Conservation (phyloP, 1,140 invertebrate species). For the Lamellibrachia luymesi region DNA sequence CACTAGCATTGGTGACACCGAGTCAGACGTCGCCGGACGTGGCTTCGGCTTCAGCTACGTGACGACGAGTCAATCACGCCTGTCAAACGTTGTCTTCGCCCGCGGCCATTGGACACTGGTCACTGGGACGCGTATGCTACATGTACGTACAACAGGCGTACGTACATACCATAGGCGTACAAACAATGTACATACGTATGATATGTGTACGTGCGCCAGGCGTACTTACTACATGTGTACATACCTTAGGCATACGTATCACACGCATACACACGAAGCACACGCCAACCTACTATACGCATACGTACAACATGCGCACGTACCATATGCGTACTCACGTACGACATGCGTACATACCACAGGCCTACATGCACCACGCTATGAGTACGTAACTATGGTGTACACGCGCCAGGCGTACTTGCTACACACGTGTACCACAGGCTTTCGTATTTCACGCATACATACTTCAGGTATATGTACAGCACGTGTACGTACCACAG, state of each 20-base stretch:
- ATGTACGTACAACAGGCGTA: not conserved
- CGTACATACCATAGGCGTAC: no score
- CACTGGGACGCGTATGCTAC: not conserved
- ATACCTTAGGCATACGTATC: no score
- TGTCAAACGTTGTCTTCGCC: no score
- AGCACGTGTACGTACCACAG: not conserved
- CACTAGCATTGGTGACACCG: not conserved
- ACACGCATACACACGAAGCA: no score
- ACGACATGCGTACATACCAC: not conserved
- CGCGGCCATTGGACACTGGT: no score
- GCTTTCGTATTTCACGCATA: not conserved
- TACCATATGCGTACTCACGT: not conserved
- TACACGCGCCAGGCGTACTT: not conserved
- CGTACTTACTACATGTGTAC: not conserved
- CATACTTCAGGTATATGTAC: not conserved
- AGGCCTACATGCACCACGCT: no score
- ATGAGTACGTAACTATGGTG: no score
- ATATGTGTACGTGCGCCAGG: not conserved
- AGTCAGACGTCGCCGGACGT: not conserved
- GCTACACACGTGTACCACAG: not conserved
- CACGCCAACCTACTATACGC: no score
- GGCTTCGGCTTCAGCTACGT: no score
- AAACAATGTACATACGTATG: no score
- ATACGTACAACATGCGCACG: not conserved
- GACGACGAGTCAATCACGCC: no score